These are phyloP conservation scores for Crematogaster levior DNA, from an alignment of 2,888 invertebrate species.

Conservation along the genomic window DNA sequence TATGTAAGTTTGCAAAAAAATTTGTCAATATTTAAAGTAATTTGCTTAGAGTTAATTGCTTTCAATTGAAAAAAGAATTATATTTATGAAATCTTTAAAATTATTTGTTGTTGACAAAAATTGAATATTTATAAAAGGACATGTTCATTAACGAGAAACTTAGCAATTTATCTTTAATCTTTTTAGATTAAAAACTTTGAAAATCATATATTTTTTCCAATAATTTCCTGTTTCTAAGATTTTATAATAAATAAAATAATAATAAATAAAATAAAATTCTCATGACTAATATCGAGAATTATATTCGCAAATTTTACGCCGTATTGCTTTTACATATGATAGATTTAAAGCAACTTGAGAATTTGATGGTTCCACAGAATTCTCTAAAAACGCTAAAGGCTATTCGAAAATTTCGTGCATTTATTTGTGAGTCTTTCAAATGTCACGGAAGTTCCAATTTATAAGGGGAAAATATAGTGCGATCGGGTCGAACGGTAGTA, in stretches of 20 bases:
- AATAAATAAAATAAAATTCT: too few relatives aligned
- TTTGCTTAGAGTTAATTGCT: background rate
- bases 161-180: too few relatives aligned
- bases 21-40: background rate
- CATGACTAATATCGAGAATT: background rate
- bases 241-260: background rate
- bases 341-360: constrained; percentile 26
- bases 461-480: constrained; percentile 40
- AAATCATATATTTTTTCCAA: too few relatives aligned
- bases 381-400: constrained; percentile 1
- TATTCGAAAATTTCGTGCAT: constrained; percentile 27
- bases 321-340: constrained; percentile 13
- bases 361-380: constrained; percentile 10
- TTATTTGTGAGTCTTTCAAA: constrained; percentile 26
- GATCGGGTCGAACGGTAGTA: constrained; percentile 9
- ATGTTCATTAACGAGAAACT: background rate
- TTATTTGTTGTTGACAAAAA: background rate
- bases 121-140: background rate
- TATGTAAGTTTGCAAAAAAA: background rate
- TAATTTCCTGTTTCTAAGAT: constrained; percentile 1
- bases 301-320: background rate
- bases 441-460: constrained; percentile 31
- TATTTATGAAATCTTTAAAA: background rate
- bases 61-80: background rate
- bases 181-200: too few relatives aligned